Conservation (phyloP, 1,140 invertebrate species). For the Myzus persicae region DNA sequence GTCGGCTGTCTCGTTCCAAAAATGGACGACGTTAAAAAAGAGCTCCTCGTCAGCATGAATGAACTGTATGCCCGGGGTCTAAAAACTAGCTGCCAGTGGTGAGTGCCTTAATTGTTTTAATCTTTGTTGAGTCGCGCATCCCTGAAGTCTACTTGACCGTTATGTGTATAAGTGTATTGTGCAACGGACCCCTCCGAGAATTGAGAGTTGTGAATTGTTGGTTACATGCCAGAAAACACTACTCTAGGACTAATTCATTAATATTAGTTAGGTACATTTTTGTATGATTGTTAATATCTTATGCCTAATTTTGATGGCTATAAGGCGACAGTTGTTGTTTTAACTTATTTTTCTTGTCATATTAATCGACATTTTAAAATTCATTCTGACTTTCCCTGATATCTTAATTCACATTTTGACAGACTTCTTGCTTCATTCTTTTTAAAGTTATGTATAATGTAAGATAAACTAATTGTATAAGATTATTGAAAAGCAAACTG, state of each 20-base stretch:
- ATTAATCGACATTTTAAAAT: too few species aligned
- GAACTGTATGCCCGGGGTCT: slow-evolving; percentile 32
- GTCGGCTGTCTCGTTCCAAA: not conserved
- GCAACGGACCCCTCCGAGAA: not conserved
- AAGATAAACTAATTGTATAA: too few species aligned
- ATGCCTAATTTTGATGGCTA: not conserved
- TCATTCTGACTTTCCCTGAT: too few species aligned
- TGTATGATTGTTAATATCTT: not conserved
- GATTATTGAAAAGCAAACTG: too few species aligned
- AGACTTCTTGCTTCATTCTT: too few species aligned
- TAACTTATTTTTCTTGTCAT: not conserved
- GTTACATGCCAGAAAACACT: not conserved
- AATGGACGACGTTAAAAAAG: slow-evolving; percentile 43
- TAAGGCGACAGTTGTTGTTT: not conserved
- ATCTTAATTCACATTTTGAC: too few species aligned
- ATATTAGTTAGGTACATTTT: not conserved
- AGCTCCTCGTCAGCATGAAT: slow-evolving; percentile 13
- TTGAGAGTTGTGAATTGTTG: not conserved
- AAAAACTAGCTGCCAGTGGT: slow-evolving; percentile 48
- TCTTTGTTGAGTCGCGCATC: not conserved
- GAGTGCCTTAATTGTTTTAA: not conserved
- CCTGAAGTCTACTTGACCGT: not conserved
- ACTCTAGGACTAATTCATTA: not conserved
- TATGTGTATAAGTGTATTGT: not conserved
- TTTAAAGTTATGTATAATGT: too few species aligned